Conservation (phyloP, 2,113 vertebrate species). For the Poeciliopsis turrubarensis region DNA sequence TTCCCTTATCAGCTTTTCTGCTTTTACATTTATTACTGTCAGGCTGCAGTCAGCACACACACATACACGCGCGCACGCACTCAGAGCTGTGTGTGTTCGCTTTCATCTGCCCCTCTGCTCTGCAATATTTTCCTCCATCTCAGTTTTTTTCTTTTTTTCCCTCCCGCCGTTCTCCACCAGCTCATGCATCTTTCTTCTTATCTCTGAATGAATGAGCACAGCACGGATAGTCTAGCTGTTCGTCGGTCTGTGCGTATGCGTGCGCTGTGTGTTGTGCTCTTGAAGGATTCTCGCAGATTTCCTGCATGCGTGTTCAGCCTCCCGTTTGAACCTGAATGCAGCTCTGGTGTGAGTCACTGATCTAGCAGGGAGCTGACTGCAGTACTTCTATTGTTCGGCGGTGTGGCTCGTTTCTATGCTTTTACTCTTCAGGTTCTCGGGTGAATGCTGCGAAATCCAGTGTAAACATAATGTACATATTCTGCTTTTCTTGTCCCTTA, state of each 20-base stretch:
- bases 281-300: constrained; percentile 43
- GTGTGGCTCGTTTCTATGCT: constrained; percentile 38
- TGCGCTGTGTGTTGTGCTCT: constrained; percentile 27
- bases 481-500: not conserved
- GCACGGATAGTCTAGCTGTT: constrained; percentile 24
- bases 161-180: constrained; percentile 18
- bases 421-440: constrained; percentile 31
- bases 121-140: constrained; percentile 30
- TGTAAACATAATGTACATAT: not conserved
- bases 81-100: constrained; percentile 4
- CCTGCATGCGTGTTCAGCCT: constrained; percentile 43
- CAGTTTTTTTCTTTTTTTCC: not conserved
- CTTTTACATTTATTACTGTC: constrained; percentile 74
- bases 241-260: constrained; percentile 4
- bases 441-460: constrained; percentile 6
- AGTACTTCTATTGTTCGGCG: constrained; percentile 69
- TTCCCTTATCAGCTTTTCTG: constrained; percentile 56
- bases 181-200: constrained; percentile 44
- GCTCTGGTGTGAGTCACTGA: constrained; percentile 70
- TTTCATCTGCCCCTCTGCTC: constrained; percentile 10
- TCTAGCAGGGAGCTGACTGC: constrained; percentile 70
- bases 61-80: constrained; percentile 1
- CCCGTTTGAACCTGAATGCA: constrained; percentile 61
- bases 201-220: constrained; percentile 65
- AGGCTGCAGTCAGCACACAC: constrained; percentile 60